Conservation (phyloP, 2,113 vertebrate genomes). For the Tringa solitaria region DNA sequence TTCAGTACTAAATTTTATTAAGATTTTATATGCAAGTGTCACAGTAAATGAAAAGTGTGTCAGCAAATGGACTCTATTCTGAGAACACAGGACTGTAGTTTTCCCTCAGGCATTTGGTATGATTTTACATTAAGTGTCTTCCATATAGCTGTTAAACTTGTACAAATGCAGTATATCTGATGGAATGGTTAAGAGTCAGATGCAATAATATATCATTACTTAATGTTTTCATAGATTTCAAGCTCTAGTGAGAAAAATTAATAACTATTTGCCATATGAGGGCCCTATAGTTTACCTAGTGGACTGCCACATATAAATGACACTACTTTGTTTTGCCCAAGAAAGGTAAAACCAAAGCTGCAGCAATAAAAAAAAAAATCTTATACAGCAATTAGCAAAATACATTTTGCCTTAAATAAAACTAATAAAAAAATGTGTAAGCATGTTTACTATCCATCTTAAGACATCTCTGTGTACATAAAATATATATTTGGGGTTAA, state of each 20-base stretch:
- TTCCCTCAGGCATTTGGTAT: background rate
- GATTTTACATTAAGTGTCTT: background rate
- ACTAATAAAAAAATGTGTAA: background rate
- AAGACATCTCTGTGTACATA: background rate
- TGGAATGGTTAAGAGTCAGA: background rate
- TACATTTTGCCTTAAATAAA: background rate
- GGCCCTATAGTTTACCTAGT: background rate
- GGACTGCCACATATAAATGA: background rate
- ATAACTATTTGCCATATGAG: background rate
- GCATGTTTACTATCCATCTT: background rate
- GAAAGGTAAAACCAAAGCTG: background rate
- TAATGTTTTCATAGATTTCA: background rate
- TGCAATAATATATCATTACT: background rate
- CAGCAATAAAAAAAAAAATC: background rate
- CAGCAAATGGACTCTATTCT: slow-evolving; percentile 6
- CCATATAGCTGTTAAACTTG: background rate
- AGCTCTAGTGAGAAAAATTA: background rate
- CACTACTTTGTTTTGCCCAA: background rate
- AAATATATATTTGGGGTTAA: background rate
- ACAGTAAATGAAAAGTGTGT: background rate
- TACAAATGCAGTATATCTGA: background rate
- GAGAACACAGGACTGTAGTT: background rate
- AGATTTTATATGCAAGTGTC: background rate
- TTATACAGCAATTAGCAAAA: background rate
- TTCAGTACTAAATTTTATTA: background rate